phyloP scores from a whole-genome alignment of 2,888 invertebrate genomes.

The Callimorpha dominula region DNA sequence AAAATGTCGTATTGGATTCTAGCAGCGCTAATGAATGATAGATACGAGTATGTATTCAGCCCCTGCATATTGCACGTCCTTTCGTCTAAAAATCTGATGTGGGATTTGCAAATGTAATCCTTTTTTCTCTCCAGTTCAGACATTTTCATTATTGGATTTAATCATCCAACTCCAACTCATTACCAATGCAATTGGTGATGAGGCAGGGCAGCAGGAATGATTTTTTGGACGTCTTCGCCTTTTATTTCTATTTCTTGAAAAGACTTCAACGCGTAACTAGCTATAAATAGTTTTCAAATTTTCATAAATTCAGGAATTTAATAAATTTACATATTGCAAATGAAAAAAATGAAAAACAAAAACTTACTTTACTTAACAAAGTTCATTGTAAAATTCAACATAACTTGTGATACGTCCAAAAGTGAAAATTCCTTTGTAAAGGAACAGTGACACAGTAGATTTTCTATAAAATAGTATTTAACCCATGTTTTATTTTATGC shows the following conservation, averaged over 20 bases:
- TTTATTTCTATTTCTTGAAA: slow-evolving; percentile 47
- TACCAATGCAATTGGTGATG: slow-evolving; percentile 40
- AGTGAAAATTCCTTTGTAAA: too few relatives aligned
- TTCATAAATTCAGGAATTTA: not conserved
- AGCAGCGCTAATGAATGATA: slow-evolving; percentile 86
- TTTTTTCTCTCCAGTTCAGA: slow-evolving; percentile 53
- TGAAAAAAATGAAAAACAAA: too few relatives aligned
- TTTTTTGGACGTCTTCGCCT: not conserved
- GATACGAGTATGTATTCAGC: slow-evolving; percentile 73
- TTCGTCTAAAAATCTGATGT: slow-evolving; percentile 76
- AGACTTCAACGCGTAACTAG: slow-evolving; percentile 58
- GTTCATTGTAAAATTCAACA: too few relatives aligned
- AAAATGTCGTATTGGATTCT: slow-evolving; percentile 87
- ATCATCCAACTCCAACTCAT: too few relatives aligned
- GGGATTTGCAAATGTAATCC: slow-evolving; percentile 65
- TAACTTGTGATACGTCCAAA: too few relatives aligned
- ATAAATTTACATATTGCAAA: not conserved
- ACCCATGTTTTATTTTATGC: too few relatives aligned
- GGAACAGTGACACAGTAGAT: too few relatives aligned
- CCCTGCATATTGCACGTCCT: slow-evolving; percentile 64
- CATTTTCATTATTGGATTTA: slow-evolving; percentile 55
- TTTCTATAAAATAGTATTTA: too few relatives aligned
- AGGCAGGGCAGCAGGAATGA: slow-evolving; percentile 21
- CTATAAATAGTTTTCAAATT: not conserved
- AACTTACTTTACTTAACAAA: not conserved